Evolutionary conservation across 2,888 invertebrate genomes (phyloP).

Genomic region (Psococerastis gibbosa): DNA sequence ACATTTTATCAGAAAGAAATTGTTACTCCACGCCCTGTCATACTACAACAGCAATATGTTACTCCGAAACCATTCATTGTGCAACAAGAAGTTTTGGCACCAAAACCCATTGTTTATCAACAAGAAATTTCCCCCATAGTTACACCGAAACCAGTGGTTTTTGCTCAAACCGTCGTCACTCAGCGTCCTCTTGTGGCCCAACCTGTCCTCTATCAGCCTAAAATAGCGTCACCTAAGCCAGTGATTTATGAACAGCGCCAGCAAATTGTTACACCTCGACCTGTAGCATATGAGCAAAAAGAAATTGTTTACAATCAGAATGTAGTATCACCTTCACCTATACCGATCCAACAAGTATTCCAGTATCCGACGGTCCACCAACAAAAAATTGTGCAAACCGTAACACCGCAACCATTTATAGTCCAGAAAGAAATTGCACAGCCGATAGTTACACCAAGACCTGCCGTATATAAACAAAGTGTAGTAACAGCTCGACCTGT

Average conservation of each 20-base stretch:
- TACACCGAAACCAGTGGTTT: slow-evolving; percentile 11
- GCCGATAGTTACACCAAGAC: neutral
- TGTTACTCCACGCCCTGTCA: slow-evolving; percentile 7
- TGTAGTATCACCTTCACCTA: neutral
- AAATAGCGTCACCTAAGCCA: slow-evolving; percentile 13
- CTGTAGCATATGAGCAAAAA: slow-evolving; percentile 2
- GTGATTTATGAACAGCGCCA: neutral
- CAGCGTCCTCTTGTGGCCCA: slow-evolving; percentile 12
- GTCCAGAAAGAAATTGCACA: slow-evolving; percentile 1
- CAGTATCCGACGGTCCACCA: slow-evolving; percentile 10
- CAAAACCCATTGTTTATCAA: slow-evolving; percentile 7
- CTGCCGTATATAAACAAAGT: slow-evolving; percentile 2
- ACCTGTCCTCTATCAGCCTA: slow-evolving; percentile 13
- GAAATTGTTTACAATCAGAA: neutral
- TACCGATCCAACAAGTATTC: neutral
- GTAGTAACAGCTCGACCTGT: slow-evolving; percentile 3
- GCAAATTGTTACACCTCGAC: slow-evolving; percentile 11
- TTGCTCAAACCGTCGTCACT: slow-evolving; percentile 11
- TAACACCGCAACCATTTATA: slow-evolving; percentile 10
- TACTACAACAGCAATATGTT: slow-evolving; percentile 12
- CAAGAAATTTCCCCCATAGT: slow-evolving; percentile 13
- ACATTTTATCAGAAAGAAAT: slow-evolving; percentile 1
- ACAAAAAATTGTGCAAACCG: slow-evolving; percentile 7
- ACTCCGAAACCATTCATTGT: slow-evolving; percentile 11
- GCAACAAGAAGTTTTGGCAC: slow-evolving; percentile 10